Conservation (phyloP, 2,888 invertebrate genomes). For the Rotaria macrura region DNA sequence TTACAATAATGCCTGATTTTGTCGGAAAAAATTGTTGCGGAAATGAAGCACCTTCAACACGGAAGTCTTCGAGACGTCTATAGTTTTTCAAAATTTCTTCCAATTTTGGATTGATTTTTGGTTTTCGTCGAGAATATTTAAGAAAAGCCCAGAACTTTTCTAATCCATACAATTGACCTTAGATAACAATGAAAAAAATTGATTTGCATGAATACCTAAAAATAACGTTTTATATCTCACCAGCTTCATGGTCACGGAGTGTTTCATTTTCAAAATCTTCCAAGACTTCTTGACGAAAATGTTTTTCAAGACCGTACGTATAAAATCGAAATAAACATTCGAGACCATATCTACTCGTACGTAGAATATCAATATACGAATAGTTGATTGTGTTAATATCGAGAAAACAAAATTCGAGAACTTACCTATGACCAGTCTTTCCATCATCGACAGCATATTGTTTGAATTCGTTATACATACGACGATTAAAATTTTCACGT, state of each 20-base stretch:
- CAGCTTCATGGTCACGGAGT: constrained; percentile 73
- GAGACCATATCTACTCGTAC: constrained; percentile 54
- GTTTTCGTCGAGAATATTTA: constrained; percentile 62
- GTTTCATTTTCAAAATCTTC: constrained; percentile 90
- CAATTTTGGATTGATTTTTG: constrained; percentile 48
- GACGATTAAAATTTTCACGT: constrained; percentile 89
- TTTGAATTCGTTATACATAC: constrained; percentile 93
- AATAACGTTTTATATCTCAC: neutral
- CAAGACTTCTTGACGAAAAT: constrained; percentile 86
- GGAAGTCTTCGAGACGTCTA: constrained; percentile 51
- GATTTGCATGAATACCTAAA: neutral
- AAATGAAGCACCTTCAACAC: constrained; percentile 26
- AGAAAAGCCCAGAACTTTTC: constrained; percentile 99
- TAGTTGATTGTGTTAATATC: no score
- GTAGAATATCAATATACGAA: no score
- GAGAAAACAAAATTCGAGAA: no score
- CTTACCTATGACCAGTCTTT: constrained; percentile 62
- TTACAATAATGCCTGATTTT: constrained; percentile 4
- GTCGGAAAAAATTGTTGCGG: neutral
- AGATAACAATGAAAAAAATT: neutral
- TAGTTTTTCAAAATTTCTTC: constrained; percentile 49
- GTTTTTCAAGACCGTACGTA: constrained; percentile 89
- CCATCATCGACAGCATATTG: constrained; percentile 83
- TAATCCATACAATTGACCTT: constrained; percentile 79
- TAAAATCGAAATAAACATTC: constrained; percentile 80